Evolutionary conservation across 2,113 vertebrate genomes (phyloP).

Genomic region (Syngnathoides biaculeatus): DNA sequence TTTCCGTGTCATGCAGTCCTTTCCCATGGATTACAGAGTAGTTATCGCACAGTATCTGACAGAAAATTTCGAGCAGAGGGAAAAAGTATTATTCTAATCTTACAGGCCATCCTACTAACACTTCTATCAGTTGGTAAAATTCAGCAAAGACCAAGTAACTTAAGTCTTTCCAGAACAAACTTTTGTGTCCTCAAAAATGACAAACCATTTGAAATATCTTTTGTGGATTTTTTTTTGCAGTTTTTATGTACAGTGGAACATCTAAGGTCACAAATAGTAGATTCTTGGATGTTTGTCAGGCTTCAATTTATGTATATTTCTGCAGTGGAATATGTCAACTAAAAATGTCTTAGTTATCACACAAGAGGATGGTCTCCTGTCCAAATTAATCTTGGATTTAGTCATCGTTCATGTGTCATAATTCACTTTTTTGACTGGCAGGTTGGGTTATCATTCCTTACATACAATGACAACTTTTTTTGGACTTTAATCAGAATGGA

Average conservation of each 20-base stretch:
- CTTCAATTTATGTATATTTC: no score
- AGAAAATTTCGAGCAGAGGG: conserved; percentile 30
- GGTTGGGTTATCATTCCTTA: no score
- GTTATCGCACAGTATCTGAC: conserved; percentile 29
- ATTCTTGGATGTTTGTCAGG: neutral
- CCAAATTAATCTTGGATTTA: no score
- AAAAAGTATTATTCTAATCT: conserved; percentile 47
- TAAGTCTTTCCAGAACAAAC: neutral
- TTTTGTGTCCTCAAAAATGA: neutral
- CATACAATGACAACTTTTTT: no score
- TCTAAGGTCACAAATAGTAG: neutral
- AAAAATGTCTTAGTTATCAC: no score
- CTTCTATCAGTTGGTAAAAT: conserved; percentile 18
- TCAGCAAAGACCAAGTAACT: conserved; percentile 14
- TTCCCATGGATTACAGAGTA: conserved; percentile 15
- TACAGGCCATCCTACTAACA: conserved; percentile 29
- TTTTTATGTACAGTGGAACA: no score
- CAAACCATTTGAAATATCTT: no score
- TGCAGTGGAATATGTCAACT: no score
- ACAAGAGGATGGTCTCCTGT: no score
- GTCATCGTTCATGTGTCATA: no score
- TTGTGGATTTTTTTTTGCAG: conserved; percentile 6
- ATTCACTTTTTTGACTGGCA: no score
- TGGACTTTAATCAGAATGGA: no score
- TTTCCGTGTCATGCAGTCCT: neutral